phyloP scores from a whole-genome alignment of 2,113 vertebrate species.

The Boulengeromyrus knoepffleri region DNA sequence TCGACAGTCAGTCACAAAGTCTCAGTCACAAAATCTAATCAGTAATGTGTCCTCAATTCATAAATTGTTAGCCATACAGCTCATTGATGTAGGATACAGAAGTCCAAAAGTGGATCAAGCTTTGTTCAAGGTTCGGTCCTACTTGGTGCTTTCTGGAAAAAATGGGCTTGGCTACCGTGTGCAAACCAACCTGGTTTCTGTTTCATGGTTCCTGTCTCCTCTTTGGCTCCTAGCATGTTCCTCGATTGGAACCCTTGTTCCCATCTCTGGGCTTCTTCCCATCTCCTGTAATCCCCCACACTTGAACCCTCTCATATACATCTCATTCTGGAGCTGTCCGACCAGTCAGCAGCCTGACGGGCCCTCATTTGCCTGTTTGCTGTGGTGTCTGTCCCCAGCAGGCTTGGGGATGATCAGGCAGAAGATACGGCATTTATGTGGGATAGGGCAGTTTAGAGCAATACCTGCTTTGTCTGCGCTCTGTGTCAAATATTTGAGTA shows the following conservation, averaged over 20 bases:
- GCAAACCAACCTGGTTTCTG: background rate
- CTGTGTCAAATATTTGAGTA: background rate
- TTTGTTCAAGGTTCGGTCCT: background rate
- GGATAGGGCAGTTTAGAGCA: background rate
- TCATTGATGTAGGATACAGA: background rate
- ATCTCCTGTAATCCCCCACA: background rate
- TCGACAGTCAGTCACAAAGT: background rate
- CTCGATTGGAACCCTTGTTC: background rate
- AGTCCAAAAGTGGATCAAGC: background rate
- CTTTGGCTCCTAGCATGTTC: background rate
- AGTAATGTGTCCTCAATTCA: background rate
- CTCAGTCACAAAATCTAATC: background rate
- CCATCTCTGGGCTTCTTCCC: background rate
- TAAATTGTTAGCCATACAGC: background rate
- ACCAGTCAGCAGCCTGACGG: background rate
- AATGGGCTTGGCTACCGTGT: background rate
- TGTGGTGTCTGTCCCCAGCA: background rate
- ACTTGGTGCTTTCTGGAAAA: background rate
- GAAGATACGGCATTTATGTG: background rate
- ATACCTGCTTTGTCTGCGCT: background rate
- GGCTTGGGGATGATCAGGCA: background rate
- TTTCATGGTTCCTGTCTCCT: background rate
- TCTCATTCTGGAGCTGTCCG: background rate
- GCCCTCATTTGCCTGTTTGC: background rate
- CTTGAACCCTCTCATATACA: background rate